Conservation (phyloP, 2,797 vertebrate species). For the Enteromius viviparus region DNA sequence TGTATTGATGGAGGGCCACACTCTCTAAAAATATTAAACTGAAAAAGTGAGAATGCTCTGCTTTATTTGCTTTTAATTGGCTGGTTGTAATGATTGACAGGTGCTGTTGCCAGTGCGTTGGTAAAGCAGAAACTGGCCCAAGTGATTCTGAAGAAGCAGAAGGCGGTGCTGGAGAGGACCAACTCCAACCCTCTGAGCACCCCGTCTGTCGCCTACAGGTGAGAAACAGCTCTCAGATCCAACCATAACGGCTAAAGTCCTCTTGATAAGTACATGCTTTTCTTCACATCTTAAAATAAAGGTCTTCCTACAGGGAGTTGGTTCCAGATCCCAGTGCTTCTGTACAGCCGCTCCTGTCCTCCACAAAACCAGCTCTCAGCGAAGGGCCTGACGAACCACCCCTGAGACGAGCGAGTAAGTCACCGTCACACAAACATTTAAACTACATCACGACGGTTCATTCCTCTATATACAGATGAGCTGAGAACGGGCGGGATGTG, state of each 20-base stretch:
- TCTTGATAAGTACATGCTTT: not conserved
- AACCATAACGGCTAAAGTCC: not conserved
- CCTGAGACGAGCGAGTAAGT: slow-evolving; percentile 87
- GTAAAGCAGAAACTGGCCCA: slow-evolving; percentile 95
- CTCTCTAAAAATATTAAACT: not conserved
- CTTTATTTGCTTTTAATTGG: slow-evolving; percentile 1
- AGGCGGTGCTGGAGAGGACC: slow-evolving; percentile 87
- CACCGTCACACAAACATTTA: slow-evolving; percentile 24
- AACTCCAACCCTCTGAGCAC: slow-evolving; percentile 76
- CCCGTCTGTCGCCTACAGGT: slow-evolving; percentile 87
- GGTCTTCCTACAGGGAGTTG: slow-evolving; percentile 76
- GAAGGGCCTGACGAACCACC: slow-evolving; percentile 86
- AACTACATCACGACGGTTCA: slow-evolving; percentile 9
- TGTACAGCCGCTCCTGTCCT: slow-evolving; percentile 78
- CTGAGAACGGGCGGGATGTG: not conserved
- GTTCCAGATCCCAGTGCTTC: slow-evolving; percentile 81
- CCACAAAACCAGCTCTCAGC: slow-evolving; percentile 74
- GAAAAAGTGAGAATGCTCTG: not conserved
- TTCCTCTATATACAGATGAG: slow-evolving; percentile 20
- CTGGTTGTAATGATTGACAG: slow-evolving; percentile 72
- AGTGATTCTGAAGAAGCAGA: slow-evolving; percentile 94
- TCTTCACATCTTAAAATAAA: not conserved
- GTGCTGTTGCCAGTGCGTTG: slow-evolving; percentile 91
- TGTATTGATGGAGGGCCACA: slow-evolving; percentile 51
- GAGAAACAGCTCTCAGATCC: not conserved